Evolutionary conservation across 1,140 invertebrate species (phyloP).

Genomic region (Bombus impatiens): DNA sequence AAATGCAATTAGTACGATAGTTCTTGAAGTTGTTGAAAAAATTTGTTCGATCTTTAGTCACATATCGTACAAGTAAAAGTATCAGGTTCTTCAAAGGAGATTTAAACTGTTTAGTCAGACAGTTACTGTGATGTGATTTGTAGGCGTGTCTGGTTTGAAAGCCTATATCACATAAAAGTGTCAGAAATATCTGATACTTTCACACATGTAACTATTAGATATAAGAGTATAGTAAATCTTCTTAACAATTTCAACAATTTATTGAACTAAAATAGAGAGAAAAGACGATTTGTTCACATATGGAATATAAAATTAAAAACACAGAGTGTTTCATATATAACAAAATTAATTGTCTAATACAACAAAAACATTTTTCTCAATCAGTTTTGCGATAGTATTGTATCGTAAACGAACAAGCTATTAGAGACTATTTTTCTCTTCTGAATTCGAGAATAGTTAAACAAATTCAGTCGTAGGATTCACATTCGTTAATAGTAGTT

Average conservation of each 20-base stretch:
- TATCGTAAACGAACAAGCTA: neutral
- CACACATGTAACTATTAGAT: no score
- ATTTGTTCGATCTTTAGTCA: neutral
- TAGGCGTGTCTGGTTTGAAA: neutral
- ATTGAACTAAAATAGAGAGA: no score
- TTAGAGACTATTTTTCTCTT: neutral
- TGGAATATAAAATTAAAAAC: neutral
- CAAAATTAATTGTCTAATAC: neutral
- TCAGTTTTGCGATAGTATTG: neutral
- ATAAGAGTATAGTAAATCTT: no score
- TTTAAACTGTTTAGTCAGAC: neutral
- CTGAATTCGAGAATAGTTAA: neutral
- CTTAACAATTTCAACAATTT: no score
- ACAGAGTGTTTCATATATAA: neutral
- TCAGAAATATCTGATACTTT: no score
- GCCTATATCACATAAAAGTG: no score
- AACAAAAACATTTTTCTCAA: neutral
- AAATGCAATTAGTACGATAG: neutral
- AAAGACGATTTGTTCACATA: neutral
- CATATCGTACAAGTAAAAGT: neutral
- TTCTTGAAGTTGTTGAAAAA: neutral
- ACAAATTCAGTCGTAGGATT: neutral
- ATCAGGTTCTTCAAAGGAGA: neutral
- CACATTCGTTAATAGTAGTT: slow-evolving; percentile 34
- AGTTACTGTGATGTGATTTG: neutral